These are phyloP conservation scores for Euwallacea similis DNA, from an alignment of 1,140 invertebrate species.

Conservation along the genomic window DNA sequence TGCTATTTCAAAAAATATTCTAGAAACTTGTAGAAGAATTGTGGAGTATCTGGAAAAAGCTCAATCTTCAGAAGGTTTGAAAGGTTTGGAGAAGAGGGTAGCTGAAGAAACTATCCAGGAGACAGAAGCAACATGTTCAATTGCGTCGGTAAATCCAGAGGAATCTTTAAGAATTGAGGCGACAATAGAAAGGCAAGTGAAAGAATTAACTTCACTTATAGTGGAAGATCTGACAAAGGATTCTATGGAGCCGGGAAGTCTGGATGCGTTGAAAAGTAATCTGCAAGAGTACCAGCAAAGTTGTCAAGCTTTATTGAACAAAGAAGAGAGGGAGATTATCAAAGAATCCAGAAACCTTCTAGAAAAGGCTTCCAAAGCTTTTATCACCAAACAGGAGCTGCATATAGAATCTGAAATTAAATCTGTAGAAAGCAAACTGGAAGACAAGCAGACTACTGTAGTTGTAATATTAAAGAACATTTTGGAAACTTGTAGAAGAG, in stretches of 20 bases:
- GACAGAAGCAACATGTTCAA: too few relatives aligned
- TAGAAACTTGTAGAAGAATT: too few relatives aligned
- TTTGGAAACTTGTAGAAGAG: slow-evolving; percentile 30
- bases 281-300: slow-evolving; percentile 17
- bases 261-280: slow-evolving; percentile 12
- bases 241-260: not conserved
- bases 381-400: slow-evolving; percentile 7
- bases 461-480: slow-evolving; percentile 29
- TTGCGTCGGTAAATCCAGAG: not conserved
- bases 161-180: not conserved
- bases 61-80: too few relatives aligned
- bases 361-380: slow-evolving; percentile 18
- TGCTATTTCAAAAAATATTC: too few relatives aligned
- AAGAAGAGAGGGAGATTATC: slow-evolving; percentile 35
- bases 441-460: slow-evolving; percentile 24
- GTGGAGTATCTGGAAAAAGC: too few relatives aligned
- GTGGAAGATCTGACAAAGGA: not conserved
- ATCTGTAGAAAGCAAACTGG: slow-evolving; percentile 17
- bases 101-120: too few relatives aligned
- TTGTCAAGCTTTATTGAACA: slow-evolving; percentile 26
- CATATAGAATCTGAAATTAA: slow-evolving; percentile 13
- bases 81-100: too few relatives aligned
- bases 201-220: not conserved
- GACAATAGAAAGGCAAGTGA: too few relatives aligned
- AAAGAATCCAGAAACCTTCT: slow-evolving; percentile 27